A percentile compares a stretch with the other conserved stretches of the same genome.
These are phyloP conservation scores for Chironomus striatipennis DNA, from an alignment of 1,140 invertebrate genomes.

Conservation along the genomic window DNA sequence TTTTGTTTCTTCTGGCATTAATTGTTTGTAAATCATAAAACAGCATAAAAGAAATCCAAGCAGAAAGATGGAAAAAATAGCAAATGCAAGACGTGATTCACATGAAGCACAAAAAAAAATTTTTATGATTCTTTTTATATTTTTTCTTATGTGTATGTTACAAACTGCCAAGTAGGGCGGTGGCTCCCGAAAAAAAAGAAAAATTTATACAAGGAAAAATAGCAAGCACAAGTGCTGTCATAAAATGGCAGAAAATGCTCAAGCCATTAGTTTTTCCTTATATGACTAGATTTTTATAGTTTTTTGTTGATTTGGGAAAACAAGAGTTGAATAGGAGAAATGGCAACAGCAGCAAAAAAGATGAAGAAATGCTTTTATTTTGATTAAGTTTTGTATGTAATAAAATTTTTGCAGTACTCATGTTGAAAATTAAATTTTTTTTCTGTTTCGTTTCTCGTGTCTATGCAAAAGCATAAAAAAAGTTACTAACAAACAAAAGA, in stretches of 20 bases:
- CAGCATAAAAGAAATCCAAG: not conserved
- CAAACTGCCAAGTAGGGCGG: not conserved
- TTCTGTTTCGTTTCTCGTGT: not conserved
- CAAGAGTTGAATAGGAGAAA: not conserved
- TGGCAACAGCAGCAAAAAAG: not conserved
- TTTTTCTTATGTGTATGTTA: not conserved
- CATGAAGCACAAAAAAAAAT: not conserved
- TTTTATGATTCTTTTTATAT: not conserved
- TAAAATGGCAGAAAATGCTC: slow-evolving; percentile 12
- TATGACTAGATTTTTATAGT: not conserved
- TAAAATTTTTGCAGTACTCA: not conserved
- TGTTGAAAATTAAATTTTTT: slow-evolving; percentile 15
- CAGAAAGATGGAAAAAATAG: not conserved
- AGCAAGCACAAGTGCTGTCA: slow-evolving; percentile 6
- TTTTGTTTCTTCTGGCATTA: not conserved
- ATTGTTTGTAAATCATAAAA: slow-evolving; percentile 3
- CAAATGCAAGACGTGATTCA: slow-evolving; percentile 7
- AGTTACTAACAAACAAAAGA: not conserved
- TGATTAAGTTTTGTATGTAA: slow-evolving; percentile 14
- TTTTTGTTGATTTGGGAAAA: not conserved
- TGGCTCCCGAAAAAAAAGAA: not conserved
- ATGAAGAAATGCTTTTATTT: slow-evolving; percentile 5
- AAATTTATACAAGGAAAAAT: not conserved
- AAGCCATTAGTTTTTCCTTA: not conserved
- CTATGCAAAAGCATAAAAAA: too few species aligned